Base-by-base conservation (phyloP, 2,888 invertebrate genomes). In the Cinara cedri region DNA sequence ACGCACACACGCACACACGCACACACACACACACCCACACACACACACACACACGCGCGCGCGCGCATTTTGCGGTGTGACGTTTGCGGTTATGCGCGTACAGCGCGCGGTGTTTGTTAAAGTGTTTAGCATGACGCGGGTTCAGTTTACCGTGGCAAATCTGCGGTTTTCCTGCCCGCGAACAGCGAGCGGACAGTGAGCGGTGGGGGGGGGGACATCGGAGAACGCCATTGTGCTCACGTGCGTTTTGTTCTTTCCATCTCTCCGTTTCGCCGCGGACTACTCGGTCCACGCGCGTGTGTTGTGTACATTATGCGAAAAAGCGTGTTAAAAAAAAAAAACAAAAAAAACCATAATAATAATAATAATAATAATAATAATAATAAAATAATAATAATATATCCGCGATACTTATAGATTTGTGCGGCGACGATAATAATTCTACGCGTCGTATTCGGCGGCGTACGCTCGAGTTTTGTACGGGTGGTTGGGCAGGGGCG, bases 91-190 rank as follows among this genome's bases (percentile, higher is more conserved):
- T 26, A n/a, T 65, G 34, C 6, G 34, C 34, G 34, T 34, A 24
- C 14, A 68, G 49, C 34, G 34, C 6, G n/a, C 14, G 57, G 49
- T 57, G 57, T 68, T 34, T 68, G 76, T 76, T 57, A 76, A 75
- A 68, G 76, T 68, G 66, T 76, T 76, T 76, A 76, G 66, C 76
- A 65, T 76, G 76, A 76, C 76, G 65, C 66, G 57, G 16, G 60
- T 78, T 78, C 76, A 68, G 76, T 68, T 78, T 51, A 68, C 66
- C 76, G 76, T 76, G 66, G 76, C 76, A 55, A 60, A 70, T 78
- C 76, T 78, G 76, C 34, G 76, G 76, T 78, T 78, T 78, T 78
- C 68, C 21, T 21, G 68, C 6, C 60, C n/a, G n/a, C n/a, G n/a
- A n/a, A n/a, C n/a, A n/a, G n/a, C n/a, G 34, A 34, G 34, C 34